These are phyloP conservation scores for Melipona beecheii DNA, from an alignment of 2,888 invertebrate genomes.

Conservation along the genomic window DNA sequence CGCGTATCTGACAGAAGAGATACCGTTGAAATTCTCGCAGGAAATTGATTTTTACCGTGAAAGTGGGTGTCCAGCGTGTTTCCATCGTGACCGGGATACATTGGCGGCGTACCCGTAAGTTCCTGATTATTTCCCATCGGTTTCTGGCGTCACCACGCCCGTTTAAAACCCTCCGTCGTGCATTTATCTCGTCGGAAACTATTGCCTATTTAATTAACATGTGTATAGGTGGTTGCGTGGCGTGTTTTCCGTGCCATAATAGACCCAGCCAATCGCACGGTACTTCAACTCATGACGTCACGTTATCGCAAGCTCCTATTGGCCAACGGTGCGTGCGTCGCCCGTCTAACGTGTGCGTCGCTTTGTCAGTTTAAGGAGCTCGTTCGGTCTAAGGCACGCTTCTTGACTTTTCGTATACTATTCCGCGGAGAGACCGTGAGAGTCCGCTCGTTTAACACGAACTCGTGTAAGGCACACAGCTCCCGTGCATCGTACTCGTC, in stretches of 20 bases:
- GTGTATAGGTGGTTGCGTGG: slow-evolving; percentile 83
- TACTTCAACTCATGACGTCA: slow-evolving; percentile 80
- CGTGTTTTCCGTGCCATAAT: slow-evolving; percentile 83
- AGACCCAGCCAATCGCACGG: slow-evolving; percentile 80
- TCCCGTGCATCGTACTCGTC: slow-evolving; percentile 20
- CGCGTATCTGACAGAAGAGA: slow-evolving; percentile 50
- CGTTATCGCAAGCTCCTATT: slow-evolving; percentile 68
- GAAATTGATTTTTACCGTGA: slow-evolving; percentile 68
- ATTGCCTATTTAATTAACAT: slow-evolving; percentile 81
- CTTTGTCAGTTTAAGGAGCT: slow-evolving; percentile 74
- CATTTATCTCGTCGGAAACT: slow-evolving; percentile 72
- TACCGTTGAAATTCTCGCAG: slow-evolving; percentile 51
- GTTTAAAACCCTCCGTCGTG: slow-evolving; percentile 62
- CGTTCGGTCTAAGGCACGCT: slow-evolving; percentile 69
- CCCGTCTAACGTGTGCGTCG: slow-evolving; percentile 73
- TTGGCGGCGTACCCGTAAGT: slow-evolving; percentile 64
- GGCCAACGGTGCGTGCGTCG: slow-evolving; percentile 72
- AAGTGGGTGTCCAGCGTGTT: slow-evolving; percentile 68
- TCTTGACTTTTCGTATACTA: slow-evolving; percentile 61
- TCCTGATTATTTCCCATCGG: slow-evolving; percentile 43
- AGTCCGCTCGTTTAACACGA: slow-evolving; percentile 35
- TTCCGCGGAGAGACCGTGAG: slow-evolving; percentile 10
- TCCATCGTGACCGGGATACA: slow-evolving; percentile 67
- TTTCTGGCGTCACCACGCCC: slow-evolving; percentile 71
- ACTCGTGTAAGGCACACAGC: slow-evolving; percentile 6